Base-by-base conservation (phyloP, 2,113 vertebrate genomes). In the Pseudopodoces humilis region DNA sequence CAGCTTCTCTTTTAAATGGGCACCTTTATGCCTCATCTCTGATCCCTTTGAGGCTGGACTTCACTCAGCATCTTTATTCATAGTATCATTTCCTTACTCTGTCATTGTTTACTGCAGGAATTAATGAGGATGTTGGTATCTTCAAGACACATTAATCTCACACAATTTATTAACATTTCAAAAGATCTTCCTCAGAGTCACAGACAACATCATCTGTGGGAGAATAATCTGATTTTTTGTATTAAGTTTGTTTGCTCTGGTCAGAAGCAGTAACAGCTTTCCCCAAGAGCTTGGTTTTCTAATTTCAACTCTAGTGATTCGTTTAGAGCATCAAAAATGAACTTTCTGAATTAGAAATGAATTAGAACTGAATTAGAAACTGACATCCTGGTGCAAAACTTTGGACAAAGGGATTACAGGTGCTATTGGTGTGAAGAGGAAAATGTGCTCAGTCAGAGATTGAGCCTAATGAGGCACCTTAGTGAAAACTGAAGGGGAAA, bases 231-330 rank as follows among this genome's bases (percentile, higher is more conserved):
- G 15, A 33, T 31, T 9, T 79, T 88, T 65, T 7, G 4, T 17
- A 31, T 70, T 52, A 76, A 58, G 53, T 71, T 81, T 63, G 21
- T 58, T 83, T 71, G 7, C 25, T 64, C 10, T 67, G 35, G 39
- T 76, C 1, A 0, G 13, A 59, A 60, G 52, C 30, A 52, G n/a
- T 44, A 47, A 47, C 11, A 4, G 4, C 1, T 49, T 65, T 60
- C 35, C 31, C 13, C 23, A 49, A 3, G 50, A 65, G 43, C n/a
- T 44, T 58, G 18, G 24, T 70, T 52, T 81, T 47, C 1, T 1
- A 1, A 59, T 71, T 67, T 75, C 28, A 49, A 14, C 10, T 56
- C 47, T 4, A 33, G 15, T 35, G 21, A 39, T 74, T 58, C 7
- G 5, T 82, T 78, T 53, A 44, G 31, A 49, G 63, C 10, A 49